phyloP scores from a whole-genome alignment of 2,113 vertebrate species.

The Zeus faber region DNA sequence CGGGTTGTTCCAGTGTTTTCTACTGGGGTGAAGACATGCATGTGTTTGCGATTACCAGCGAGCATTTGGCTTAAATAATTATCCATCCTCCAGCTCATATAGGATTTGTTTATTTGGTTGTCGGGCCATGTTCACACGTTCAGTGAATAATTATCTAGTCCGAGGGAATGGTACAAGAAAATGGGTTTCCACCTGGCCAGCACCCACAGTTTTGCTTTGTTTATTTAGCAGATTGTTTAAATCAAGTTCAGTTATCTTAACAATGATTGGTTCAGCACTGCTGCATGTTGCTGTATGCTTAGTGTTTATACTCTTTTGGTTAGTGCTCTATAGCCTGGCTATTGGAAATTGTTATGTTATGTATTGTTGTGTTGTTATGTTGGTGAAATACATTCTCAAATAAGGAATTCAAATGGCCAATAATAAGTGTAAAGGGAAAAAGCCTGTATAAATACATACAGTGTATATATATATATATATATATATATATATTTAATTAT shows the following conservation, averaged over 20 bases:
- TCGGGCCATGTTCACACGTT: not conserved
- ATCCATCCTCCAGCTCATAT: not conserved
- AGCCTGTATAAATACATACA: no score
- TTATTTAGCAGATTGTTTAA: not conserved
- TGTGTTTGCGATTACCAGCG: conserved; percentile 4
- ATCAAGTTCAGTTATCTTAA: not conserved
- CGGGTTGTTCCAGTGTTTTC: no score
- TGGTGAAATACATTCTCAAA: not conserved
- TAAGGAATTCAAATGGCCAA: not conserved
- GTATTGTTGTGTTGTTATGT: not conserved
- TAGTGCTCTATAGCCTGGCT: no score
- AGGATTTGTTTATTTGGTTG: not conserved
- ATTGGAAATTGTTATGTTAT: not conserved
- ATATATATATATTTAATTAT: no score
- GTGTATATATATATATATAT: no score
- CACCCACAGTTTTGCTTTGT: not conserved
- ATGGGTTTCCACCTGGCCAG: not conserved
- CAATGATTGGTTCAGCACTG: not conserved
- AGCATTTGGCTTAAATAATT: not conserved
- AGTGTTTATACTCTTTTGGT: not conserved
- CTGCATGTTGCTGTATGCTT: not conserved
- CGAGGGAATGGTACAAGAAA: no score
- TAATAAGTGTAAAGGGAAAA: no score
- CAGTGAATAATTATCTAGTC: not conserved
- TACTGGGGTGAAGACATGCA: not conserved